Percentiles rank a stretch among this genome's conserved stretches.
Conservation (phyloP, 2,113 vertebrate genomes). For the Halichoerus grypus region DNA sequence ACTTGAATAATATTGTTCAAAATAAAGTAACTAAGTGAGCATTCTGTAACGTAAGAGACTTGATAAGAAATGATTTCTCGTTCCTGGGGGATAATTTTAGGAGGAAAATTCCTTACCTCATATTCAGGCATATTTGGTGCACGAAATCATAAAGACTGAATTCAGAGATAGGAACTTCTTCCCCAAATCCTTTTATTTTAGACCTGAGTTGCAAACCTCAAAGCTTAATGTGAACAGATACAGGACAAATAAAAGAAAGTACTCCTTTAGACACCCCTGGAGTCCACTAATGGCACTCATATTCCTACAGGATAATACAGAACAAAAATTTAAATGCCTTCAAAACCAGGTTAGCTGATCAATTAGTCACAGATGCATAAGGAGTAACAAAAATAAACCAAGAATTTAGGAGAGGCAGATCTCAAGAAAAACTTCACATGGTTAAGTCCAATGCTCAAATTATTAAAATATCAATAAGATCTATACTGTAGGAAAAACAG, state of each 20-base stretch:
- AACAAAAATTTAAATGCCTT: not conserved
- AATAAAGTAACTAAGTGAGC: not conserved
- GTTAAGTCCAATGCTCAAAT: not conserved
- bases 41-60: not conserved
- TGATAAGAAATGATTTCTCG: not conserved
- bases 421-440: not conserved
- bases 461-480: not conserved
- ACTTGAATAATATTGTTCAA: not conserved
- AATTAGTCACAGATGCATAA: not conserved
- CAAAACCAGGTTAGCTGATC: not conserved
- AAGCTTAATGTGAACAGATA: not conserved
- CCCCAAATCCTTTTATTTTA: not conserved
- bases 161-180: not conserved
- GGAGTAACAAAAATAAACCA: not conserved
- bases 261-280: not conserved
- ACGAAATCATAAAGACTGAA: conserved; percentile 12
- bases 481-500: not conserved
- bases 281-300: not conserved
- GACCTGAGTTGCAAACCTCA: not conserved
- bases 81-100: not conserved
- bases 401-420: conserved; percentile 12
- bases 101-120: not conserved
- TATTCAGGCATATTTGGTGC: not conserved
- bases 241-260: conserved; percentile 1
- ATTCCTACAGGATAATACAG: not conserved